phyloP scores from a whole-genome alignment of 1,140 invertebrate genomes.

The Atta texana region DNA sequence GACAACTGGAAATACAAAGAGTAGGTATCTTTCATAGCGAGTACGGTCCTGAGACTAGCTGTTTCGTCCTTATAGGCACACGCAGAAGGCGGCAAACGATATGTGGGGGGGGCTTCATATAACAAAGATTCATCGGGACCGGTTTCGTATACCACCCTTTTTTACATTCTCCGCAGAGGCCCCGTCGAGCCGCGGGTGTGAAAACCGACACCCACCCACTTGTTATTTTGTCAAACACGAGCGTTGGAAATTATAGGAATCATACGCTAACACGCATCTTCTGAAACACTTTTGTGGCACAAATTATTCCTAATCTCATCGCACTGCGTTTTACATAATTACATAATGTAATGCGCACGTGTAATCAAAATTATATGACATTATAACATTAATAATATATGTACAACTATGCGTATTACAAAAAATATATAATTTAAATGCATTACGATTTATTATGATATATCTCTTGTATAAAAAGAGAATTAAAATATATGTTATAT shows the following conservation, averaged over 20 bases:
- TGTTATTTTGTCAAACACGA: conserved; percentile 86
- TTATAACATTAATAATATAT: conserved; percentile 5
- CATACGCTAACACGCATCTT: conserved; percentile 56
- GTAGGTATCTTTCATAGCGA: conserved; percentile 19
- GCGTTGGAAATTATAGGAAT: conserved; percentile 85
- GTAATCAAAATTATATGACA: conserved; percentile 14
- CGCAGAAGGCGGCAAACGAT: conserved; percentile 42
- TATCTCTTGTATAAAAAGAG: neutral
- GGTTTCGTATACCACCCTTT: conserved; percentile 82
- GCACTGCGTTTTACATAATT: conserved; percentile 14
- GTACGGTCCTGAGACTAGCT: conserved; percentile 64
- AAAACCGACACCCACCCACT: conserved; percentile 86
- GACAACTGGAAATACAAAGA: neutral
- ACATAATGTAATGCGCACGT: neutral
- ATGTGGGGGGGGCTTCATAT: conserved; percentile 67
- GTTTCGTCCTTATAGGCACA: conserved; percentile 68
- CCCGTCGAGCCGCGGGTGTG: conserved; percentile 84
- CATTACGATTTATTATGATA: neutral
- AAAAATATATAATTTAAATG: conserved; percentile 3
- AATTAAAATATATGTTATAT: neutral
- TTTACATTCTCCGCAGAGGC: conserved; percentile 82
- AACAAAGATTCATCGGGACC: conserved; percentile 85
- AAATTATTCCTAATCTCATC: conserved; percentile 29
- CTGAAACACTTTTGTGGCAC: neutral
- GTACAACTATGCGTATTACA: neutral